Conservation (phyloP, 1,140 invertebrate genomes). For the Aricia agestis region DNA sequence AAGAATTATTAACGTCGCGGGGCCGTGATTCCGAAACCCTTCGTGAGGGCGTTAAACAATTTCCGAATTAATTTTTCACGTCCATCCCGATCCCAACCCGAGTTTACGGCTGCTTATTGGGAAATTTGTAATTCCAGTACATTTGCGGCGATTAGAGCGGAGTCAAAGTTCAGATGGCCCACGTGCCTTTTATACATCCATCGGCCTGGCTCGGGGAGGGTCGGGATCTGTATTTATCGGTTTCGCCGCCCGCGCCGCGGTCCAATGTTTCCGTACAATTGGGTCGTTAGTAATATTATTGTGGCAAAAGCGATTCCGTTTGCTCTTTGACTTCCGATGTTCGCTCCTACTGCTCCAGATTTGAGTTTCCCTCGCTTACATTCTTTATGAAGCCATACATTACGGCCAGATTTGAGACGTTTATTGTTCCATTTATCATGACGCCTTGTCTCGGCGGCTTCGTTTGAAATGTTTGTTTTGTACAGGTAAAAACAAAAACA, state of each 20-base stretch:
- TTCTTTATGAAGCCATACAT: slow-evolving; percentile 54
- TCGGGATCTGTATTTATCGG: slow-evolving; percentile 72
- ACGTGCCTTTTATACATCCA: slow-evolving; percentile 60
- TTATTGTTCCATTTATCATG: slow-evolving; percentile 27
- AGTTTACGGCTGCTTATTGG: slow-evolving; percentile 36
- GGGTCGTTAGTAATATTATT: slow-evolving; percentile 74
- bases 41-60: slow-evolving; percentile 32
- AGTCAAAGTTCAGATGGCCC: slow-evolving; percentile 47
- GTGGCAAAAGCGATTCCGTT: slow-evolving; percentile 70
- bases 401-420: slow-evolving; percentile 42
- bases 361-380: slow-evolving; percentile 46
- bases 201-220: slow-evolving; percentile 49
- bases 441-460: slow-evolving; percentile 19
- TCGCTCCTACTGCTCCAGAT: slow-evolving; percentile 64
- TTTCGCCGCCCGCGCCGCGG: slow-evolving; percentile 50
- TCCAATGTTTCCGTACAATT: slow-evolving; percentile 68
- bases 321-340: slow-evolving; percentile 67
- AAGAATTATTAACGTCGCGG: slow-evolving; percentile 37
- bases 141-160: slow-evolving; percentile 46
- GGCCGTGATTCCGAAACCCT: slow-evolving; percentile 34
- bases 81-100: slow-evolving; percentile 35
- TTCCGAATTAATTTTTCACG: slow-evolving; percentile 50
- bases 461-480: slow-evolving; percentile 22
- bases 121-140: slow-evolving; percentile 51
- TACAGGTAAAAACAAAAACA: slow-evolving; percentile 64